Conservation (phyloP, 2,888 invertebrate species). For the Conops quadrifasciatus region DNA sequence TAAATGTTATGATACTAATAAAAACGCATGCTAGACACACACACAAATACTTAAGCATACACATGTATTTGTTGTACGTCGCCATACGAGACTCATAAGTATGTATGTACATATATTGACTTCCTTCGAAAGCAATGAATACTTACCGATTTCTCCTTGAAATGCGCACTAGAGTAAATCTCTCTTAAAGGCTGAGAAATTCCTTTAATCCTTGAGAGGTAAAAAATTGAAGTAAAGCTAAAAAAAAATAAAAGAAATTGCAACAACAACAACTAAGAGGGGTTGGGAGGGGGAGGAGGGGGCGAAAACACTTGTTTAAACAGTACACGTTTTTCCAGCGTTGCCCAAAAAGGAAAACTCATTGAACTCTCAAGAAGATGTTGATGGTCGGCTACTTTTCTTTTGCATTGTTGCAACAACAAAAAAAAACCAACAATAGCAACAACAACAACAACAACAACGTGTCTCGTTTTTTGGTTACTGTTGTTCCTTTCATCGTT, state of each 20-base stretch:
- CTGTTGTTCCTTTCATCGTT: not conserved
- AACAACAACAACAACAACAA: not conserved
- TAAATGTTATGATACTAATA: conserved; percentile 34
- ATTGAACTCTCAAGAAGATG: conserved; percentile 45
- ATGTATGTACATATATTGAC: not conserved
- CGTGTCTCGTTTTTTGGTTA: conserved; percentile 11
- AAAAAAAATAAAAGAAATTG: not conserved
- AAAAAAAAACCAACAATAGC: not conserved
- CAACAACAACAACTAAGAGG: not conserved
- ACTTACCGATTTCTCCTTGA: not conserved
- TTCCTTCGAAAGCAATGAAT: not conserved
- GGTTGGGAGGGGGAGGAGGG: too few species aligned
- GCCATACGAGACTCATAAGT: not conserved
- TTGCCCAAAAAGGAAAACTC: conserved; percentile 33
- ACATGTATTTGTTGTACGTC: not conserved
- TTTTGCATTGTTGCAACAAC: not conserved
- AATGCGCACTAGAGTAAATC: not conserved
- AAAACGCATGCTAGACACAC: conserved; percentile 11
- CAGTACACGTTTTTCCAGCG: conserved; percentile 28
- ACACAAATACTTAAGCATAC: conserved; percentile 1
- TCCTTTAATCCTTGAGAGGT: not conserved
- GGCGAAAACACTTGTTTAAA: conserved; percentile 20
- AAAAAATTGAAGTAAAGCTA: not conserved
- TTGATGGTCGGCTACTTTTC: not conserved
- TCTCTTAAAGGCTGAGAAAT: not conserved